Evolutionary conservation across 2,113 vertebrate species (phyloP).

Genomic region (Perognathus longimembris): DNA sequence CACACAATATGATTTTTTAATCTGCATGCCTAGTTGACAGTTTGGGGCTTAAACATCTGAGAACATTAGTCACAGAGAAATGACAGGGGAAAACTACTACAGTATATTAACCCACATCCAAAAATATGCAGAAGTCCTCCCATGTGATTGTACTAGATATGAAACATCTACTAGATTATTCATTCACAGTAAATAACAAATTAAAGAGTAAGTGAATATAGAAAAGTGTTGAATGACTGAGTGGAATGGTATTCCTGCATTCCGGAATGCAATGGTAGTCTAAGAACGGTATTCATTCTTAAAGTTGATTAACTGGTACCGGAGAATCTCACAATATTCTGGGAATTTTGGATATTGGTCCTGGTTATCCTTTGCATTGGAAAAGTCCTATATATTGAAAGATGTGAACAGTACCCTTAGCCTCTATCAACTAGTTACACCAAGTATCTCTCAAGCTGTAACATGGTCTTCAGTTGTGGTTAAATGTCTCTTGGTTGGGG

Average conservation of each 20-base stretch:
- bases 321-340: not conserved
- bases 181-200: not conserved
- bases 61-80: not conserved
- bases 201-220: not conserved
- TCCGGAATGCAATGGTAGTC: not conserved
- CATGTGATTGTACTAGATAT: not conserved
- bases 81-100: not conserved
- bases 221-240: not conserved
- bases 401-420: not conserved
- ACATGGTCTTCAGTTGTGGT: not conserved
- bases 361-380: not conserved
- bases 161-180: not conserved
- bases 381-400: not conserved
- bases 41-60: not conserved
- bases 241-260: not conserved
- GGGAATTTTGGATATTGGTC: not conserved
- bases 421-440: not conserved
- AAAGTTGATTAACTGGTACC: not conserved
- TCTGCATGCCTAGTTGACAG: not conserved
- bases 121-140: not conserved
- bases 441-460: accelerated
- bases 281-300: not conserved
- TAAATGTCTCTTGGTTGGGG: not conserved
- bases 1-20: not conserved
- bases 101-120: not conserved